These are phyloP conservation scores for Setophaga coronata DNA, from an alignment of 2,113 vertebrate genomes.

Conservation along the genomic window DNA sequence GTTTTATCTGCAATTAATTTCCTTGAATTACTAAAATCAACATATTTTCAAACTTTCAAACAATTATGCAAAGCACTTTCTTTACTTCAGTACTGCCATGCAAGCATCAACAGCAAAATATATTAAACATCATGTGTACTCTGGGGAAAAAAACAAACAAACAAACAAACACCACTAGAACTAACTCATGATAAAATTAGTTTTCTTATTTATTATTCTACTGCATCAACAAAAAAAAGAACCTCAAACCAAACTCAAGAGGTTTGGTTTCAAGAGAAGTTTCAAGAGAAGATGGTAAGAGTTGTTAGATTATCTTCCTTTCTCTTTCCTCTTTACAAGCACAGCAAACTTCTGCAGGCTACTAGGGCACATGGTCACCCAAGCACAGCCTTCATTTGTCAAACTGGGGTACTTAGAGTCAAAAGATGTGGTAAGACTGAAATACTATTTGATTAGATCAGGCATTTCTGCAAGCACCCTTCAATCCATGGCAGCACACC, in stretches of 20 bases:
- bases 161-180: neutral
- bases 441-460: neutral
- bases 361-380: neutral
- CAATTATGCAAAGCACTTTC: neutral
- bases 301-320: neutral
- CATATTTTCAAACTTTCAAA: neutral
- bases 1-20: neutral
- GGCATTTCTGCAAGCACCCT: neutral
- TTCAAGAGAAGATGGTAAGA: neutral
- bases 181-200: neutral
- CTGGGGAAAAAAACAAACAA: neutral
- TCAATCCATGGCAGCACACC: neutral
- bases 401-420: neutral
- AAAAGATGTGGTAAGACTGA: neutral
- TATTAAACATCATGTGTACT: neutral
- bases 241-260: neutral
- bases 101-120: neutral
- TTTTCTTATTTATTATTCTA: neutral
- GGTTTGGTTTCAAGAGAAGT: neutral
- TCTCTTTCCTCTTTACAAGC: neutral
- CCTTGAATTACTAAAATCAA: neutral
- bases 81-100: neutral
- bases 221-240: neutral
- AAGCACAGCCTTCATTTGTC: rapidly evolving
- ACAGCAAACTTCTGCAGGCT: neutral